Base-by-base conservation (phyloP, 2,113 vertebrate genomes). In the Phyllostomus hastatus region DNA sequence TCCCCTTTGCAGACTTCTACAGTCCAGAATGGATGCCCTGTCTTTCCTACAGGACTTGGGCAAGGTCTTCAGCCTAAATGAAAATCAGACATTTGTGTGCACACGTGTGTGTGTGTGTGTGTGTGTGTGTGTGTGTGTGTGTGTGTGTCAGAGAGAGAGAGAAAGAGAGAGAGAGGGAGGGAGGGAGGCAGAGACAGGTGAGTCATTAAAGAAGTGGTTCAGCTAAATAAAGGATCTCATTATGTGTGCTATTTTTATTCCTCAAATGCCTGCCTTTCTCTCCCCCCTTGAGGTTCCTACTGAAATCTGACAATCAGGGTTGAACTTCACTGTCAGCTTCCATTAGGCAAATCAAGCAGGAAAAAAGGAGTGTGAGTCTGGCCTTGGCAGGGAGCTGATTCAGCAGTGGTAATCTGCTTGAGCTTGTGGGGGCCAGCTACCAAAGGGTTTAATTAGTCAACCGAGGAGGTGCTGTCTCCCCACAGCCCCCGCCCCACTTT, bases 151-250 rank as follows among this genome's bases (percentile, higher is more conserved):
- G 90, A 28, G 35, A 38, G 66, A 61, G 75, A 28, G 64, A 22
- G 91, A 80, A 54, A 35, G 46, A 57, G 61, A 35, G 33, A 48
- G 59, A 57, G 82, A 35, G 59, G 35, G 38, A 41, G 66, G 54
- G 33, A 73, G 35, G 0, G 7, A 92, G 75, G 87, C 64, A 4
- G 61, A 90, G 95, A 84, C 57, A 96, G 72, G 67, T 93, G 97
- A 95, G 79, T 94, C 92, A 97, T 97, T 98, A 95, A 97, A 97
- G 96, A 97, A 96, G 83, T 88, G 64, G 95, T 97, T 97, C 83
- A 76, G 95, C 97, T 98, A 98, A 98, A 98, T 98, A 98, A 98
- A 97, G 97, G 95, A 97, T 95, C 98, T 98, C 98, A 98, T 98
- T 98, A 97, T 72, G 79, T 96, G 90, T 91, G 95, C 97, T 98